phyloP scores from a whole-genome alignment of 1,140 invertebrate species.

The Steinernema feltiae region DNA sequence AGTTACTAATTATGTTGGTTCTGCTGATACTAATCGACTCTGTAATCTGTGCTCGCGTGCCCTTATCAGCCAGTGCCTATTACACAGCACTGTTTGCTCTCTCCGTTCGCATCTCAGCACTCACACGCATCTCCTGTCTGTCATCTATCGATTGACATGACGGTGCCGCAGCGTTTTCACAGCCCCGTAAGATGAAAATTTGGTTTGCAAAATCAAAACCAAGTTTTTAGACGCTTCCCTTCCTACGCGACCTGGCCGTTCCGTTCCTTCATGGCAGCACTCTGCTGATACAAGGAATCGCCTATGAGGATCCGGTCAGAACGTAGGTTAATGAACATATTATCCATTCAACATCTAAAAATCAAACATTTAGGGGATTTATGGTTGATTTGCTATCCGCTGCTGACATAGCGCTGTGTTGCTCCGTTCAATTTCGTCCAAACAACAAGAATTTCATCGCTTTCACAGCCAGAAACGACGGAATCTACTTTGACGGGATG shows the following conservation, averaged over 20 bases:
- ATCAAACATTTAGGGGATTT: neutral
- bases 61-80: too few relatives aligned
- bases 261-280: neutral
- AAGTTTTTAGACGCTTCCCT: neutral
- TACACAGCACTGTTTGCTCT: too few relatives aligned
- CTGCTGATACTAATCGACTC: too few relatives aligned
- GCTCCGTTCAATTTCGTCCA: neutral
- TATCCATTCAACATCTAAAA: neutral
- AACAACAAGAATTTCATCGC: neutral
- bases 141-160: neutral
- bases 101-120: too few relatives aligned
- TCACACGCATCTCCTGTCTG: too few relatives aligned
- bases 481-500: neutral
- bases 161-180: neutral
- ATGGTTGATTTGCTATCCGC: neutral
- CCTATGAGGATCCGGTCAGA: neutral
- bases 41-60: too few relatives aligned
- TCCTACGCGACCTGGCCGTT: neutral
- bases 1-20: too few relatives aligned
- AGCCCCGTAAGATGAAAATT: neutral
- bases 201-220: neutral
- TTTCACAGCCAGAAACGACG: neutral
- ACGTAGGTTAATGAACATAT: neutral
- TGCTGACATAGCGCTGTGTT: neutral
- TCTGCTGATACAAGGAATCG: neutral